A percentile compares a stretch with the other conserved stretches of the same genome.
Conservation (phyloP, 1,140 invertebrate genomes). For the Calephelis nemesis region DNA sequence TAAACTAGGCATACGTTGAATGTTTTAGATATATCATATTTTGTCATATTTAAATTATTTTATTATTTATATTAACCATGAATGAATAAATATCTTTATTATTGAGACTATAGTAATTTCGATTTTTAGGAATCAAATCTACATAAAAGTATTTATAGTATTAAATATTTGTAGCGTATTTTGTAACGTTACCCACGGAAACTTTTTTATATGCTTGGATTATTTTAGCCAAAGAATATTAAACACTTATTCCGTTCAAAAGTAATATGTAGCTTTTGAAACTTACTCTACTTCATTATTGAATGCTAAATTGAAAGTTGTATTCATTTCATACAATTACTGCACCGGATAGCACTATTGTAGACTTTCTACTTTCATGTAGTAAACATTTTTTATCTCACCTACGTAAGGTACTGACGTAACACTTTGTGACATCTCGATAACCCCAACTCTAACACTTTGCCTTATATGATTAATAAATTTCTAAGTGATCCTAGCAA, state of each 20-base stretch:
- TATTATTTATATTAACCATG: too few relatives aligned
- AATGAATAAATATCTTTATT: too few relatives aligned
- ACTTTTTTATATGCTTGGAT: conserved; percentile 3
- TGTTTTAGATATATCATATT: too few relatives aligned
- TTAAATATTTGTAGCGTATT: conserved; percentile 2
- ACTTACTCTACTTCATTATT: not conserved
- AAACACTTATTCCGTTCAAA: not conserved
- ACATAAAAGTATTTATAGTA: not conserved
- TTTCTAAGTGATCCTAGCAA: conserved; percentile 68
- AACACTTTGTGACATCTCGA: conserved; percentile 39
- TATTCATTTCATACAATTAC: conserved; percentile 1
- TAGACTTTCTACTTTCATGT: not conserved
- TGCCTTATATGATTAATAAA: conserved; percentile 72
- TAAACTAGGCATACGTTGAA: too few relatives aligned
- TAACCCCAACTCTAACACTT: conserved; percentile 72
- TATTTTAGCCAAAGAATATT: not conserved
- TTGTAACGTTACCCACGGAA: not conserved
- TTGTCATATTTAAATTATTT: too few relatives aligned
- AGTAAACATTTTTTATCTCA: conserved; percentile 9
- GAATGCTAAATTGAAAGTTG: not conserved
- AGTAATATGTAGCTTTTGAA: not conserved
- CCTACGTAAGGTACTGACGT: conserved; percentile 27
- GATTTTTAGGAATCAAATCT: conserved; percentile 1
- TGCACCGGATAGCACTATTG: conserved; percentile 1
- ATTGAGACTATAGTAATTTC: not conserved